Percentiles rank a stretch among this genome's conserved stretches.
Conservation (phyloP, 2,888 invertebrate species). For the Ophion slaviceki region DNA sequence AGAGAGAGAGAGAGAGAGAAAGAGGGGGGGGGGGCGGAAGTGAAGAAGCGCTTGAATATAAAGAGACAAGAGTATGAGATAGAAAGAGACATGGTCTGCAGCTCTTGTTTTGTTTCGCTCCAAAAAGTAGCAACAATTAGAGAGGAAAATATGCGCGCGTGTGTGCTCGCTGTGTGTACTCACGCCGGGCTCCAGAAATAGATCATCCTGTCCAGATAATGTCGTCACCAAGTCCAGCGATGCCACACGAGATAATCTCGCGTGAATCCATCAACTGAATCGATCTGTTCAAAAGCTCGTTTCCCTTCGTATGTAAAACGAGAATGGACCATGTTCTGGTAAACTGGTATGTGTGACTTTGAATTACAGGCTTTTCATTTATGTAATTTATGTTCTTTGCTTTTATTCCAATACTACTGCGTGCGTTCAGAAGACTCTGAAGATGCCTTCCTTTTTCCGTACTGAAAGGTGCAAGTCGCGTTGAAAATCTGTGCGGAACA, state of each 20-base stretch:
- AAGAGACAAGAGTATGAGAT: too few relatives aligned
- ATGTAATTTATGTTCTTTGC: neutral
- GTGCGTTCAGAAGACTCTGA: too few relatives aligned
- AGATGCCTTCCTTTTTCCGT: too few relatives aligned
- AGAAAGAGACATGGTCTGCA: neutral
- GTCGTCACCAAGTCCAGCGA: constrained; percentile 46
- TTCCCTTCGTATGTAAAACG: constrained; percentile 33
- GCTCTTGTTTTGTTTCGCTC: constrained; percentile 28
- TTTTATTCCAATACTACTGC: neutral
- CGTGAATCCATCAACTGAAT: constrained; percentile 55
- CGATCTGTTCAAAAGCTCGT: constrained; percentile 45
- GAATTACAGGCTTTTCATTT: neutral
- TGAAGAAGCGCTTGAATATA: too few relatives aligned
- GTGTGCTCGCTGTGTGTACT: constrained; percentile 30
- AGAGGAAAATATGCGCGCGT: constrained; percentile 34
- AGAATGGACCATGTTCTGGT: neutral
- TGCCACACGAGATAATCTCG: constrained; percentile 37
- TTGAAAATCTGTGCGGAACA: too few relatives aligned
- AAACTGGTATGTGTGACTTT: too few relatives aligned
- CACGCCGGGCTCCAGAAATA: constrained; percentile 46
- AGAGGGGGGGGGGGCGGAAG: too few relatives aligned
- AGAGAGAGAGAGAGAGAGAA: too few relatives aligned
- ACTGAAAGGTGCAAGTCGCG: too few relatives aligned
- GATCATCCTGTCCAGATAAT: constrained; percentile 52
- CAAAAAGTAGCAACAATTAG: constrained; percentile 37